A percentile compares a stretch with the other conserved stretches of the same genome.
These are phyloP conservation scores for Microctonus brassicae DNA, from an alignment of 2,888 invertebrate species.

Conservation along the genomic window DNA sequence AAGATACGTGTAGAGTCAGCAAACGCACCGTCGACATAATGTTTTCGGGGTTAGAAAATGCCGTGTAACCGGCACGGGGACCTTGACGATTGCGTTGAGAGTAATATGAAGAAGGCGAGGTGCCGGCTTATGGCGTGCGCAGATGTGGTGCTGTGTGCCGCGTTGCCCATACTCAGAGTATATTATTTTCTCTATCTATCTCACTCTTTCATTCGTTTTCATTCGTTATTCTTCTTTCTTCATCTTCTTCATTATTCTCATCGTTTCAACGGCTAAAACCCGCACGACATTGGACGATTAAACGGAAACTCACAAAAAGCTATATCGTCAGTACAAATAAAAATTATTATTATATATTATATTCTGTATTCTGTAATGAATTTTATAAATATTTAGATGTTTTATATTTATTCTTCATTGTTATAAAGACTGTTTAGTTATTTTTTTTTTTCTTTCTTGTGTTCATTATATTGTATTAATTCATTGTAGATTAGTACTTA, in stretches of 20 bases:
- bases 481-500: conserved; percentile 73
- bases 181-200: neutral
- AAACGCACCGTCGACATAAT: conserved; percentile 34
- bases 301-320: neutral
- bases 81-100: conserved; percentile 30
- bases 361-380: no score
- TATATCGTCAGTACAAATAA: neutral
- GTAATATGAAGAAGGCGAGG: conserved; percentile 6
- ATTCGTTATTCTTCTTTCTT: no score
- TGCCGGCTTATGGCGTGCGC: conserved; percentile 33
- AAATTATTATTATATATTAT: no score
- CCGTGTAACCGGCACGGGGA: conserved; percentile 40
- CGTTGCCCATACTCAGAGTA: conserved; percentile 16
- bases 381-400: no score
- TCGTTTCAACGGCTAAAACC: neutral
- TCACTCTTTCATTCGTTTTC: no score
- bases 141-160: conserved; percentile 15
- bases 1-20: no score
- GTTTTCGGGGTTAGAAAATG: conserved; percentile 51
- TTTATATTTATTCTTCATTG: no score
- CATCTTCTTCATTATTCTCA: neutral
- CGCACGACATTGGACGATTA: neutral
- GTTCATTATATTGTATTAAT: neutral
- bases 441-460: neutral
- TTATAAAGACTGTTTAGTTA: no score